A percentile compares a stretch with the other conserved stretches of the same genome.
Conservation (phyloP, 1,140 invertebrate genomes). For the Brachionus calyciflorus region DNA sequence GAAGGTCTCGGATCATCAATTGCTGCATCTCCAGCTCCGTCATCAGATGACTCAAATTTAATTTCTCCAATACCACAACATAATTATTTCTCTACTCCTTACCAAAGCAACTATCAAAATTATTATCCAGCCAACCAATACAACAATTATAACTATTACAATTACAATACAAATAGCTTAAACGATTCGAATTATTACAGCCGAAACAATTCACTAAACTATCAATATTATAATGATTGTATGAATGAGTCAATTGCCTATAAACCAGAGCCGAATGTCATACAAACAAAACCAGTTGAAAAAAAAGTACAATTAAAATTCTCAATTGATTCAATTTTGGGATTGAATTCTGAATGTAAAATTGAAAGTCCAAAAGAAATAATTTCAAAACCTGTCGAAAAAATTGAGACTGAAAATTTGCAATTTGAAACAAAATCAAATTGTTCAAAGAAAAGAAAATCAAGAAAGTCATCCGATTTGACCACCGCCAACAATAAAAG, state of each 20-base stretch:
- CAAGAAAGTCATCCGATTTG: neutral
- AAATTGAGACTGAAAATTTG: neutral
- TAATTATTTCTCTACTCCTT: neutral
- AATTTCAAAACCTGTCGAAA: no score
- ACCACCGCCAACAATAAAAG: conserved; percentile 65
- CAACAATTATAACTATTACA: neutral
- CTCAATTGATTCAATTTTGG: conserved; percentile 1
- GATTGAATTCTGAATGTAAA: neutral
- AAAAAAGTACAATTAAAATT: conserved; percentile 19
- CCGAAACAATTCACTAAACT: neutral
- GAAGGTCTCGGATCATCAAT: neutral
- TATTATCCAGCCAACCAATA: neutral
- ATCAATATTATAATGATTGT: neutral
- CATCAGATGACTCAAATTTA: neutral
- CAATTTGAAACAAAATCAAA: neutral
- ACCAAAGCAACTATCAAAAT: neutral
- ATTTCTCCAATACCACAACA: neutral
- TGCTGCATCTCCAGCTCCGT: neutral
- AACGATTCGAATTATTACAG: conserved; percentile 22
- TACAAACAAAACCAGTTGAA: neutral
- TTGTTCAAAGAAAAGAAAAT: neutral
- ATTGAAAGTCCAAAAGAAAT: neutral
- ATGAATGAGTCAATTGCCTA: neutral
- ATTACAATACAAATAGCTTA: neutral
- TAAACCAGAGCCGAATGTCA: neutral